These are phyloP conservation scores for Sorex fumeus DNA, from an alignment of 2,113 vertebrate genomes.

Conservation along the genomic window DNA sequence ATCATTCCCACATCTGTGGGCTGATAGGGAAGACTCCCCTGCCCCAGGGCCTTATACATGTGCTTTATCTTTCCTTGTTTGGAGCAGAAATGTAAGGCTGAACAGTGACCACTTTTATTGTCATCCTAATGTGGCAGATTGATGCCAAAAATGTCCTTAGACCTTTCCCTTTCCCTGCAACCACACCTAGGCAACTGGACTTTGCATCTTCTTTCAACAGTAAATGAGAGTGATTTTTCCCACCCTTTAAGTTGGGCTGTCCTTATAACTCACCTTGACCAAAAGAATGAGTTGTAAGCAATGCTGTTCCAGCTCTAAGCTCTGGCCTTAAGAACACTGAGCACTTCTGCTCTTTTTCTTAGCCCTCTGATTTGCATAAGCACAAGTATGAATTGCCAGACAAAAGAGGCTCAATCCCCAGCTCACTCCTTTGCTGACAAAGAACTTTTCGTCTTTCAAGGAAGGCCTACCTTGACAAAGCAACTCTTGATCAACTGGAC, in stretches of 20 bases:
- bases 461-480: background rate
- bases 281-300: background rate
- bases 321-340: background rate
- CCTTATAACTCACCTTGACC: background rate
- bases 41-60: no score
- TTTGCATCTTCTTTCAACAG: background rate
- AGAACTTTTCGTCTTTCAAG: background rate
- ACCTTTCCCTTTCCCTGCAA: background rate
- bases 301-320: background rate
- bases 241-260: background rate
- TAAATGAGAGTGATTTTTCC: background rate
- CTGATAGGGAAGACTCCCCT: background rate
- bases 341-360: background rate
- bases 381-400: background rate
- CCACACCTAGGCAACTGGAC: background rate
- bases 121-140: background rate
- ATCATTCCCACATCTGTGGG: background rate
- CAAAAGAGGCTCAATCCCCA: background rate
- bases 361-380: background rate
- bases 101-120: background rate
- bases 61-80: background rate
- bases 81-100: background rate
- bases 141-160: background rate
- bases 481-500: background rate
- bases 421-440: background rate